Evolutionary conservation across 2,113 vertebrate species (phyloP).

Genomic region (Sturnira hondurensis): DNA sequence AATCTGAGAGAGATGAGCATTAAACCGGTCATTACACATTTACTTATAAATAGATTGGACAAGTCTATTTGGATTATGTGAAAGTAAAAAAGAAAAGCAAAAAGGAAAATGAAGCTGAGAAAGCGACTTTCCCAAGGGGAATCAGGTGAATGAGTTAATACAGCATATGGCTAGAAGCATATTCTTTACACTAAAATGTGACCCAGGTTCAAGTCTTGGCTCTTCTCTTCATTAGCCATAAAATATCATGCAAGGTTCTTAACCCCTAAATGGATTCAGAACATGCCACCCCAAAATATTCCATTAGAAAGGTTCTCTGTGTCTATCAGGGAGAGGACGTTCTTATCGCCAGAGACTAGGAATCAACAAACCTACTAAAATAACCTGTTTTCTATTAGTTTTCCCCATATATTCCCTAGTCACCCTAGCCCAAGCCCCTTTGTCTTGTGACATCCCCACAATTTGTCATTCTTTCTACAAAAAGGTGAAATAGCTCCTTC

Average conservation of each 20-base stretch:
- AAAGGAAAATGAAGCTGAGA: not conserved
- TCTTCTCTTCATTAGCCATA: not conserved
- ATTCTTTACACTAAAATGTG: not conserved
- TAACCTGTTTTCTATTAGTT: not conserved
- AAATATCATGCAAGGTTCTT: not conserved
- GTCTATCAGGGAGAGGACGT: not conserved
- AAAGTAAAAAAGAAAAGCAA: not conserved
- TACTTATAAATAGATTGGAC: conserved; percentile 18
- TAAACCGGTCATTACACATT: not conserved
- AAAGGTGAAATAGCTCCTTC: not conserved
- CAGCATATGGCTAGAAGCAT: not conserved
- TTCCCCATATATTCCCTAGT: not conserved
- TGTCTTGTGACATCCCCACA: not conserved
- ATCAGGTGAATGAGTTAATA: not conserved
- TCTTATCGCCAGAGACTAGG: not conserved
- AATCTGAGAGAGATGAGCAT: not conserved
- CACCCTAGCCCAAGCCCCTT: not conserved
- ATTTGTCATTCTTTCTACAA: not conserved
- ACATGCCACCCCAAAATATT: not conserved
- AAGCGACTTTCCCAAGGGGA: not conserved
- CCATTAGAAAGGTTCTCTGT: not conserved
- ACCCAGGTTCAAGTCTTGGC: not conserved
- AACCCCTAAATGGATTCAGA: not conserved
- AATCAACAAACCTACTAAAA: not conserved
- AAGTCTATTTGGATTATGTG: not conserved